Evolutionary conservation across 1,140 invertebrate species (phyloP).

Genomic region (Dufourea novaeangliae): DNA sequence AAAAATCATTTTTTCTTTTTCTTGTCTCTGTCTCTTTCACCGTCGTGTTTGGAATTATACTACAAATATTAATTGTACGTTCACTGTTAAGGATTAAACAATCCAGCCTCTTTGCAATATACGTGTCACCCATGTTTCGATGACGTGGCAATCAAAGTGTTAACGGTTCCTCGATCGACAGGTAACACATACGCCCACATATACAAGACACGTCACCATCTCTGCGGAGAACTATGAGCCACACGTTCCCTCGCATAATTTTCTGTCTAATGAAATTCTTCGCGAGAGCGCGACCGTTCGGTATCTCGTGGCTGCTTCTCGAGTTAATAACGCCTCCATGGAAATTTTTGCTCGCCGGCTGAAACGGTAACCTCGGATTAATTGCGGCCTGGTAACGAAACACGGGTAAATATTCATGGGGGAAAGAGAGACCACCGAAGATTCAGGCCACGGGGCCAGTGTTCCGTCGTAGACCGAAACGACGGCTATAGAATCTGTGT

Average conservation of each 20-base stretch:
- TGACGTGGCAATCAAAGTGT: too few relatives aligned
- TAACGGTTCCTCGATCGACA: not conserved
- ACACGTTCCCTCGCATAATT: slow-evolving; percentile 15
- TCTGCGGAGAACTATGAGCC: not conserved
- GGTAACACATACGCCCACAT: too few relatives aligned
- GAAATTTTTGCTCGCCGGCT: slow-evolving; percentile 2
- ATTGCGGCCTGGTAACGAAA: slow-evolving; percentile 20
- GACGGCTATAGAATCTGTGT: too few relatives aligned
- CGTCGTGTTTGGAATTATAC: too few relatives aligned
- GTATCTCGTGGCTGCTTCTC: not conserved
- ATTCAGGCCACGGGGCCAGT: not conserved
- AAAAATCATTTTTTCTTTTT: too few relatives aligned
- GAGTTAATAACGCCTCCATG: slow-evolving; percentile 10
- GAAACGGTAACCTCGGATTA: slow-evolving; percentile 4
- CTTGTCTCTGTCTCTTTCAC: too few relatives aligned
- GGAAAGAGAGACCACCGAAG: not conserved
- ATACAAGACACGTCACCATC: not conserved
- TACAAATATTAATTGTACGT: too few relatives aligned
- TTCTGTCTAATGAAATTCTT: slow-evolving; percentile 40
- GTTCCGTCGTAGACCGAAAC: too few relatives aligned
- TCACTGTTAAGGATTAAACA: too few relatives aligned
- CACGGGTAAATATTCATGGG: not conserved
- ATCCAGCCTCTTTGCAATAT: too few relatives aligned
- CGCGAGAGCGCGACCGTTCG: not conserved
- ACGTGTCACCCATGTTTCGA: too few relatives aligned